These are phyloP conservation scores for Eurystomus gularis DNA, from an alignment of 2,113 vertebrate species.

Conservation along the genomic window DNA sequence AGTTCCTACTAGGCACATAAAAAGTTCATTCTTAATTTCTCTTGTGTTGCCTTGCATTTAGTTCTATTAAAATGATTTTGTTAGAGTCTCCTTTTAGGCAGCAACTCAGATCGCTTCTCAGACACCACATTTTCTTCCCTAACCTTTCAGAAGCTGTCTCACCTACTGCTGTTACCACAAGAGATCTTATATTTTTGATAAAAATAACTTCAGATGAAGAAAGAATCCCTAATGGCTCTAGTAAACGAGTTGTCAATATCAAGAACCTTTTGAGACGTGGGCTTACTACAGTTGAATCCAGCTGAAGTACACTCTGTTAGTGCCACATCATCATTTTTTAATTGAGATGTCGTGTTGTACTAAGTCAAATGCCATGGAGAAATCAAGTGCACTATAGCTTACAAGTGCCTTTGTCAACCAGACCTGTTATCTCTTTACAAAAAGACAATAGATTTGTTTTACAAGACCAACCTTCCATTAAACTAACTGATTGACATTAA, in stretches of 20 bases:
- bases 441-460: conserved; percentile 58
- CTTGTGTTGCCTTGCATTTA: background rate
- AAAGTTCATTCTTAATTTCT: background rate
- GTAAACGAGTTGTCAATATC: background rate
- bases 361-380: conserved; percentile 65
- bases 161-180: background rate
- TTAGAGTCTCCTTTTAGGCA: background rate
- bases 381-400: conserved; percentile 42
- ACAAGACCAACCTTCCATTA: conserved; percentile 62
- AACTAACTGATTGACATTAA: conserved; percentile 56
- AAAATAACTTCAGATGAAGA: background rate
- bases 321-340: conserved; percentile 45
- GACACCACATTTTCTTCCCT: background rate
- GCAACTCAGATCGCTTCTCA: background rate
- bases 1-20: background rate
- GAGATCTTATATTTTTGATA: background rate
- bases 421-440: conserved; percentile 46
- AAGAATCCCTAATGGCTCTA: background rate
- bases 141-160: background rate
- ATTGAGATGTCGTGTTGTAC: conserved; percentile 56
- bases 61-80: background rate
- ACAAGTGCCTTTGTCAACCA: conserved; percentile 60
- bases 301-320: conserved; percentile 4
- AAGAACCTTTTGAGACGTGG: background rate
- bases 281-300: background rate